Evolutionary conservation across 2,113 vertebrate species (phyloP), one percentile per base, ranked within the genome.

Genomic region (Nipponia nippon): DNA sequence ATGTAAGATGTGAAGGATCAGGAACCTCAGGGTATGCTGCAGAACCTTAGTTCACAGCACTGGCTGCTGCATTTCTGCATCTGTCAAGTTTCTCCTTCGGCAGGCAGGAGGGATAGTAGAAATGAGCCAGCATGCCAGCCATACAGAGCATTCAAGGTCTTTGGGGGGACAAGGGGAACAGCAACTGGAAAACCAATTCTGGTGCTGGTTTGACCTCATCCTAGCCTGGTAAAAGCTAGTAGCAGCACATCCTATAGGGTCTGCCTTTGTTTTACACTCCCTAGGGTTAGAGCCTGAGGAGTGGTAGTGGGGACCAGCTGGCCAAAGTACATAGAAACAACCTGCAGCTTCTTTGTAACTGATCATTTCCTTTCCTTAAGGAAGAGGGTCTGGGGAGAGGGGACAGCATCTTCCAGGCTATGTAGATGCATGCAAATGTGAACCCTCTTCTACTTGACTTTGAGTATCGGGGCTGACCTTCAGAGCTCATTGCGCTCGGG

Each of bases 191-290:
- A 62, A 9, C 19, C 12, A 9, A 1, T 40, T 71, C 26, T 71
- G n/a, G 5, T 93, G 16, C 38, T 80, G 19, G 8, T 77, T 56
- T 92, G 53, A 61, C 19, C 38, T 67, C 40, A 12, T 22, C 11
- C 61, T 63, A 30, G 20, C 62, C 36, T 69, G 40, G 25, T 17
- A 32, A 36, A 73, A 65, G 30, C 34, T 76, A 34, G 8, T 55
- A 34, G 34, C 20, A 83, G 47, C 4, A 2, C 2, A 1, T 69
- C 25, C 26, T 53, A 0, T 20, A 17, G 34, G 2, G 3, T 67
- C 30, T 90, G 27, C 36, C 49, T 56, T 88, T 67, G 55, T 80
- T 88, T 56, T 61, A 16, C 7, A 0, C 29, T 6, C 21, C 6
- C 5, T 76, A 52, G 3, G 7, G 4, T 42, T 67, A 34, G 30